Evolutionary conservation across 2,113 vertebrate genomes (phyloP).

Genomic region (Triplophysa siluroides): DNA sequence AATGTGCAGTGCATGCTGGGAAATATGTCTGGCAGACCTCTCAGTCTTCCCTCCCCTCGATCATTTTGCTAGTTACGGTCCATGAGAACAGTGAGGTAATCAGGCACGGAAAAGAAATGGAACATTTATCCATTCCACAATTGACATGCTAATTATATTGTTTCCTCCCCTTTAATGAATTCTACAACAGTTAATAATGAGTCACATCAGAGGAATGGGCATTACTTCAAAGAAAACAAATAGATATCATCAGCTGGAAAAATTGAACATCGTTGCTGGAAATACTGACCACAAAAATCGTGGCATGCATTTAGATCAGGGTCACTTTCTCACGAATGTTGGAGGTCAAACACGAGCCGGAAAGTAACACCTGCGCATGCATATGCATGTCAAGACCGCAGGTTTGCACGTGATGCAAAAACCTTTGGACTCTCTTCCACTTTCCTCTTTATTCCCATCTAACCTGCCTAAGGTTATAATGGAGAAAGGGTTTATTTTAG

Average conservation of each 20-base stretch:
- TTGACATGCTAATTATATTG: constrained; percentile 46
- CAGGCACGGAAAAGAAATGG: constrained; percentile 4
- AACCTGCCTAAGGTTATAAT: background rate
- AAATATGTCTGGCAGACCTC: background rate
- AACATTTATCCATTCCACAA: constrained; percentile 34
- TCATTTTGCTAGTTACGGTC: background rate
- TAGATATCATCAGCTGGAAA: constrained; percentile 26
- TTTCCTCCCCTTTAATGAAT: constrained; percentile 22
- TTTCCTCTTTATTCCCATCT: background rate
- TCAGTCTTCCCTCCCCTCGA: background rate
- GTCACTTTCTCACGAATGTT: background rate
- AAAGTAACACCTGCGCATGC: constrained; percentile 31
- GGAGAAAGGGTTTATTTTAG: background rate
- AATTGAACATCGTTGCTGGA: constrained; percentile 2
- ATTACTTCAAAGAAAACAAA: constrained; percentile 40
- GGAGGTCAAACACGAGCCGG: background rate
- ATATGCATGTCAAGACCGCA: constrained; percentile 24
- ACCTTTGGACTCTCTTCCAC: background rate
- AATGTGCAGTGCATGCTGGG: constrained; percentile 2
- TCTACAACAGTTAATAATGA: constrained; percentile 44
- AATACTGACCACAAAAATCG: constrained; percentile 15
- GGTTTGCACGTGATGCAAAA: constrained; percentile 13
- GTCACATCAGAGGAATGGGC: constrained; percentile 41
- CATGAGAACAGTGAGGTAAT: constrained; percentile 2
- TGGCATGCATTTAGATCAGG: constrained; percentile 1